phyloP scores from a whole-genome alignment of 2,113 vertebrate genomes.

The Rattus rattus region DNA sequence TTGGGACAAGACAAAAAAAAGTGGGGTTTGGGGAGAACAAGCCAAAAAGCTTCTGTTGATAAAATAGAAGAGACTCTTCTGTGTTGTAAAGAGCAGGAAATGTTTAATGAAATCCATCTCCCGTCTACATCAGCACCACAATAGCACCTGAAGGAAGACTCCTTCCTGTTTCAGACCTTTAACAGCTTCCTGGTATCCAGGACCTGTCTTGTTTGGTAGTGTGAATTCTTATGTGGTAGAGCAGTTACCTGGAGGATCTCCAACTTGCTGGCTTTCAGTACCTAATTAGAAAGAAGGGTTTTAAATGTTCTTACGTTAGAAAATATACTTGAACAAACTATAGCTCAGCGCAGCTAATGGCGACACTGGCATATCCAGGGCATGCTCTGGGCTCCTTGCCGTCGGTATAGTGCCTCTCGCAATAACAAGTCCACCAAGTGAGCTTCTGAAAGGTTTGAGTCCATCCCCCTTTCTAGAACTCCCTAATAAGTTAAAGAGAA shows the following conservation, averaged over 20 bases:
- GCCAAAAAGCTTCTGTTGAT: neutral
- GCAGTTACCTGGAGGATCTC: conserved; percentile 36
- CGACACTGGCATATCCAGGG: neutral
- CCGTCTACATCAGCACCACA: neutral
- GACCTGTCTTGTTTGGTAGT: neutral
- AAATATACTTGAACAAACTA: conserved; percentile 43
- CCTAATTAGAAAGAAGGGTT: conserved; percentile 52
- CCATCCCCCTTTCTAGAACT: conserved; percentile 4
- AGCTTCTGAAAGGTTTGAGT: conserved; percentile 9
- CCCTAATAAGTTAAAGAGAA: conserved; percentile 57
- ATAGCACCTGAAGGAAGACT: conserved; percentile 14
- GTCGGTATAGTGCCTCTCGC: conserved; percentile 37
- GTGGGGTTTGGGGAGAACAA: no score
- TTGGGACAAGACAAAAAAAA: no score
- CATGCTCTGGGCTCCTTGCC: conserved; percentile 38
- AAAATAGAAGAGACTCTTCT: neutral
- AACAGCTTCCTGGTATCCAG: neutral
- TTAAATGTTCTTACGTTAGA: conserved; percentile 14
- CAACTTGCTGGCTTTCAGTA: conserved; percentile 3
- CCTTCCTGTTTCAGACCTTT: neutral
- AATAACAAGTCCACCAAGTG: conserved; percentile 50
- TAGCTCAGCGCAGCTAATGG: conserved; percentile 34
- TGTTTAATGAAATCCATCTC: neutral
- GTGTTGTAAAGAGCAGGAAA: conserved; percentile 28
- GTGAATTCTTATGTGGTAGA: neutral